Conservation (phyloP, 2,113 vertebrate genomes). For the Epinephelus fuscoguttatus region DNA sequence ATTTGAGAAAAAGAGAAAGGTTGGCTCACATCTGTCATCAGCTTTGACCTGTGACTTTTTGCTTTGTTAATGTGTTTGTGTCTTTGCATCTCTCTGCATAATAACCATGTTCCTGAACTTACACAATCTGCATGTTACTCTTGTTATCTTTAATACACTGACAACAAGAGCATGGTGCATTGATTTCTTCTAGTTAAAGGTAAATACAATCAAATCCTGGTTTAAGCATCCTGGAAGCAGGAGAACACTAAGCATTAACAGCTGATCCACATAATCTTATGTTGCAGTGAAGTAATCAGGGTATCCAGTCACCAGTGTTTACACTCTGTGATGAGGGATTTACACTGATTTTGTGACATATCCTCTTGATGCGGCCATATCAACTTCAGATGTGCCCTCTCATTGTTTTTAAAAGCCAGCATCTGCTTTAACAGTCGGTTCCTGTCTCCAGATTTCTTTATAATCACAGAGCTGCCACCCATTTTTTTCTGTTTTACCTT, state of each 20-base stretch:
- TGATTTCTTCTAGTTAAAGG: slow-evolving; percentile 22
- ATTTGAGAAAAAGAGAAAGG: background rate
- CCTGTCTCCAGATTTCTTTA: background rate
- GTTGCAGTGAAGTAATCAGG: slow-evolving; percentile 40
- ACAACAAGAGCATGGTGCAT: background rate
- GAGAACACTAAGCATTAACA: slow-evolving; percentile 12
- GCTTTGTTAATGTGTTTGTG: background rate
- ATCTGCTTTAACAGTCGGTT: background rate
- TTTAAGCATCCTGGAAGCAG: slow-evolving; percentile 24
- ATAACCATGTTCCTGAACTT: slow-evolving; percentile 18
- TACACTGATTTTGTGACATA: slow-evolving; percentile 19
- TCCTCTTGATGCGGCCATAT: slow-evolving; percentile 4
- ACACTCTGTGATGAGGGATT: slow-evolving; percentile 36
- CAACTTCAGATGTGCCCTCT: background rate
- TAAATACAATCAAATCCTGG: slow-evolving; percentile 42
- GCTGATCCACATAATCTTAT: slow-evolving; percentile 51
- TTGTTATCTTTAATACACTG: slow-evolving; percentile 20
- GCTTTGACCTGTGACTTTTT: background rate
- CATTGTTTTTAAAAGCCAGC: too few species aligned
- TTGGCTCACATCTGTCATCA: slow-evolving; percentile 9
- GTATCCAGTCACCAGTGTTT: slow-evolving; percentile 28
- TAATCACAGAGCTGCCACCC: slow-evolving; percentile 5
- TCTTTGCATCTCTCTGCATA: background rate
- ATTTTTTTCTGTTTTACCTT: background rate
- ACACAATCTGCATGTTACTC: slow-evolving; percentile 13